Conservation (phyloP, 2,797 vertebrate genomes). For the Anguilla obscura region DNA sequence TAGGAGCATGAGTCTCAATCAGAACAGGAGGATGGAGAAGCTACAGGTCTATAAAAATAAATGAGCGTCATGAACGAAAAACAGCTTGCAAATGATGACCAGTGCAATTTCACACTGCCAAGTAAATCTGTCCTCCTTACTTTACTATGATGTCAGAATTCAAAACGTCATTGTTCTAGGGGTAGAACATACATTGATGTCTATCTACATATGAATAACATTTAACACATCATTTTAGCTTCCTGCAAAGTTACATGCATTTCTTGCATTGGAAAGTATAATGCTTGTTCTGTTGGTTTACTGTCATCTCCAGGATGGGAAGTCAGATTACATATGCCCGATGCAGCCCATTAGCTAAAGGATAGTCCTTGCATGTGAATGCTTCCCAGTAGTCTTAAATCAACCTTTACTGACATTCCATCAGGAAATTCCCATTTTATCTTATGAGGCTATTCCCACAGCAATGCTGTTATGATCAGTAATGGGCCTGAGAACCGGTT, state of each 20-base stretch:
- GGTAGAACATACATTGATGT: background rate
- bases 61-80: too few species aligned
- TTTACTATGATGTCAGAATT: background rate
- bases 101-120: background rate
- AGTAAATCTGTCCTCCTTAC: background rate
- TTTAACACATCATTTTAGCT: background rate
- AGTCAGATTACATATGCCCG: background rate
- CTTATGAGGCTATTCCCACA: background rate
- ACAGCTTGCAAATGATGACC: background rate
- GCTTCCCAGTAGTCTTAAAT: background rate
- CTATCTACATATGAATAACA: background rate
- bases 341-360: background rate
- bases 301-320: background rate
- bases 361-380: background rate
- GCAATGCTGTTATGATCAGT: slow-evolving; percentile 14
- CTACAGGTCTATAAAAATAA: too few species aligned
- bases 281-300: background rate
- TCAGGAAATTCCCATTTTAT: background rate
- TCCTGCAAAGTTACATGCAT: background rate
- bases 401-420: slow-evolving; percentile 7
- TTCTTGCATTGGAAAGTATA: background rate
- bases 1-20: too few species aligned
- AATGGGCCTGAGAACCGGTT: slow-evolving; percentile 1
- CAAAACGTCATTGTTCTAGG: background rate
- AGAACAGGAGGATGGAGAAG: too few species aligned